Evolutionary conservation across 37 sponge, comb jelly and placozoan species (phyloP).

Genomic region (Mnemiopsis leidyi): DNA sequence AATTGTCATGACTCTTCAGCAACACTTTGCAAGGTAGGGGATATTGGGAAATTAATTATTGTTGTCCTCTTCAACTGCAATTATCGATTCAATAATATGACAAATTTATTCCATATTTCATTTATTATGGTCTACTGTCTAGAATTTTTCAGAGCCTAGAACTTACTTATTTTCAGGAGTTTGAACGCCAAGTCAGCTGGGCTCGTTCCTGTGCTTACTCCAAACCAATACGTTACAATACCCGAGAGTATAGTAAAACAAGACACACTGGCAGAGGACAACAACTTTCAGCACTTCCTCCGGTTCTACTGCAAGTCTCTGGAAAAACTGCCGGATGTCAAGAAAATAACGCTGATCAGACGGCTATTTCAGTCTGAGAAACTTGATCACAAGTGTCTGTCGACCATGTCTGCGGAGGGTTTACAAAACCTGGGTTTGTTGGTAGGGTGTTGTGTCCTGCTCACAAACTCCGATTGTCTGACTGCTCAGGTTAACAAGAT

Average conservation of each 20-base stretch:
- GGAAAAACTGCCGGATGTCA: background rate
- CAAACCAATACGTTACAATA: background rate
- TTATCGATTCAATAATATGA: no score
- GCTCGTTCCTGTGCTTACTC: background rate
- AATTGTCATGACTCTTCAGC: background rate
- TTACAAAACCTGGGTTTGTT: background rate
- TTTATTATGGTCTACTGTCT: no score
- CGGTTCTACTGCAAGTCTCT: background rate
- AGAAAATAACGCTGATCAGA: background rate
- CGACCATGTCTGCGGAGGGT: background rate
- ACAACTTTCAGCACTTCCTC: background rate
- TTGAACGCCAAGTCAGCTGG: background rate
- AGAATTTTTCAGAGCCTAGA: background rate
- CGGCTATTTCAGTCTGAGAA: background rate
- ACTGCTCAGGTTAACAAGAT: background rate
- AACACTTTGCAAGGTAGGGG: constrained; percentile 1
- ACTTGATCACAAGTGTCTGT: background rate
- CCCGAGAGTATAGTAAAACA: background rate
- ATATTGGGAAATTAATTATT: no score
- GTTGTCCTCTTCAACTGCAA: no score
- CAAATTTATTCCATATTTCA: no score
- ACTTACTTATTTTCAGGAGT: background rate
- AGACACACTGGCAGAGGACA: background rate
- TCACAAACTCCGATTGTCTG: background rate
- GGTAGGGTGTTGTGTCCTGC: background rate